phyloP scores from a whole-genome alignment of 2,888 invertebrate species.

The Lepeophtheirus nordmannii region DNA sequence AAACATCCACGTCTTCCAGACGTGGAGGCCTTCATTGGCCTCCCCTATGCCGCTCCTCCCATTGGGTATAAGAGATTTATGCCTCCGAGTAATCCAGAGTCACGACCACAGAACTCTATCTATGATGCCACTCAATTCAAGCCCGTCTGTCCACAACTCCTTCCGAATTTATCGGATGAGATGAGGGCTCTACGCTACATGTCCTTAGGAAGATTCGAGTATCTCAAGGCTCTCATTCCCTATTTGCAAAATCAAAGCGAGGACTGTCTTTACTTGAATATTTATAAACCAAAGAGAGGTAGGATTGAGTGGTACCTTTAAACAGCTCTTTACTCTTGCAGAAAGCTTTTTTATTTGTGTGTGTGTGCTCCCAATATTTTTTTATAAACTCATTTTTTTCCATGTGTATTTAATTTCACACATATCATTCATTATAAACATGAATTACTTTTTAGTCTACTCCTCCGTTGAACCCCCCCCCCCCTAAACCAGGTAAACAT shows the following conservation, averaged over 20 bases:
- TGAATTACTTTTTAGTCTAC: no score
- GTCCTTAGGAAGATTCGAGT: conserved; percentile 35
- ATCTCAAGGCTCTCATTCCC: conserved; percentile 34
- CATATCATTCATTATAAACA: no score
- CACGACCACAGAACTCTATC: background rate
- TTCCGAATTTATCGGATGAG: conserved; percentile 30
- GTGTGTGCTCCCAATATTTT: no score
- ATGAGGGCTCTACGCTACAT: conserved; percentile 31
- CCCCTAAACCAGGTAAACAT: no score
- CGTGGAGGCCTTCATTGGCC: background rate
- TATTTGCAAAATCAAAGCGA: conserved; percentile 35
- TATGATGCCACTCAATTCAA: background rate
- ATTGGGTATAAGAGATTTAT: background rate
- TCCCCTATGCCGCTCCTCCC: background rate
- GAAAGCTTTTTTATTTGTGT: no score
- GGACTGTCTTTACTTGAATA: conserved; percentile 29
- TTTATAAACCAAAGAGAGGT: conserved; percentile 27
- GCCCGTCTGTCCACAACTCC: conserved; percentile 36
- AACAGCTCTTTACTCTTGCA: no score
- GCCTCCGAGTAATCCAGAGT: conserved; percentile 1
- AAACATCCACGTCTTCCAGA: background rate
- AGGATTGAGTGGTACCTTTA: background rate
- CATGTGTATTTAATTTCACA: no score
- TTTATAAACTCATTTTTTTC: no score
- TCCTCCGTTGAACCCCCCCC: no score